Evolutionary conservation across 2,797 vertebrate species (phyloP).

Genomic region (Merluccius polli): DNA sequence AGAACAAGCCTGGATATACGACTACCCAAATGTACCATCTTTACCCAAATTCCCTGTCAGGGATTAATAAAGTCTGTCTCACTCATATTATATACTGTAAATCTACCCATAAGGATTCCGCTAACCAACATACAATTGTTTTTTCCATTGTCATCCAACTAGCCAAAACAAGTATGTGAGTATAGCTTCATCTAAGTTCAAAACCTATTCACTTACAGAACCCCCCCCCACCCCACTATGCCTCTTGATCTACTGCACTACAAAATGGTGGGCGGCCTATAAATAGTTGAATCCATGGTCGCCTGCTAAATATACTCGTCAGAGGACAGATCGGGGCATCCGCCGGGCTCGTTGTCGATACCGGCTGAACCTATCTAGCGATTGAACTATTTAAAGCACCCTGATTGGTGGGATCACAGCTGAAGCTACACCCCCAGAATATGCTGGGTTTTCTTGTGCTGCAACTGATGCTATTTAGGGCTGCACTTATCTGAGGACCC

Average conservation of each 20-base stretch:
- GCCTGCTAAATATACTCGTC: neutral
- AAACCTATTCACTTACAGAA: no score
- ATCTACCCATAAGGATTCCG: neutral
- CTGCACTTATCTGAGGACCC: neutral
- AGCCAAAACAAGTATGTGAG: no score
- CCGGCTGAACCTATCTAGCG: neutral
- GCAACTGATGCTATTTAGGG: neutral
- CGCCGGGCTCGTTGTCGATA: neutral
- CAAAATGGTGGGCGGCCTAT: neutral
- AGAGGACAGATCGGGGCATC: neutral
- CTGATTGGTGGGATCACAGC: neutral
- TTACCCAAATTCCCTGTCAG: no score
- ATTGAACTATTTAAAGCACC: neutral
- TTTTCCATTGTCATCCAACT: neutral
- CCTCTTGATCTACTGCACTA: neutral
- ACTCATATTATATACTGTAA: neutral
- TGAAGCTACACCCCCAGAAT: neutral
- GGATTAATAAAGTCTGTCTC: neutral
- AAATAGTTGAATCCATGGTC: neutral
- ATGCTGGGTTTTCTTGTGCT: neutral
- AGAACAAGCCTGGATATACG: neutral
- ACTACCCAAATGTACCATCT: no score
- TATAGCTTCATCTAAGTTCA: no score
- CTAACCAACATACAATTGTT: neutral
- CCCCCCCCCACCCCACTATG: no score